Base-by-base conservation (phyloP, 2,797 vertebrate genomes). In the Delichon dasypus region DNA sequence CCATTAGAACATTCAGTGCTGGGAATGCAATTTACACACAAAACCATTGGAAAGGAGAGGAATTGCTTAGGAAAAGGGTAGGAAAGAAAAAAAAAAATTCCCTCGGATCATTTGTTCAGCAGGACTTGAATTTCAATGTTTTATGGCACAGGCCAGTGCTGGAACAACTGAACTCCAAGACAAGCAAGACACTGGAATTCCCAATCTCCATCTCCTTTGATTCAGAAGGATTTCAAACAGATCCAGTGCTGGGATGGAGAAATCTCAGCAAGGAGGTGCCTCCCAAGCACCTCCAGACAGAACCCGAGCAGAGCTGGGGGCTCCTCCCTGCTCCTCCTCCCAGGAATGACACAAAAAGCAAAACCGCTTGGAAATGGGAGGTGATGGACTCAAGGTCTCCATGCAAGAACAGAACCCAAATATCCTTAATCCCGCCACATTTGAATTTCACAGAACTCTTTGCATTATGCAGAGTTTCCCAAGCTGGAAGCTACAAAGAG, bases 141-240 rank as follows among this genome's bases (percentile, higher is more conserved):
- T 7, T 12, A 7, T 1, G 20, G 58, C 17, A 16, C 62, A 50
- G 44, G 26, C 3, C 66, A 30, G 20, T 18, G 67, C 23, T 62
- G 20, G 47, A 38, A 34, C 4, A 19, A 16, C 36, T 11, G 62
- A 75, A 47, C 30, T n/a, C 27, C 15, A n/a, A 23, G 34, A 48
- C 2, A 18, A 58, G n/a, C 38, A 19, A 45, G 66, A 42, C 1
- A 2, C 0, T 7, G 11, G 51, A 79, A 42, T 70, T 32, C 19
- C 14, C 45, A 64, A 1, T 4, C 11, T 19, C 5, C 1, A 17
- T 2, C 30, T 42, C 23, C 30, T 66, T 27, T 25, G 17, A 29
- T 80, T 70, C 57, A 32, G 51, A 85, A 71, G 62, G 57, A 64
- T 77, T 86, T 58, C 11, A 55, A 75, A 65, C 16, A 48, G 72